Evolutionary conservation across 2,797 vertebrate genomes (phyloP), one percentile per base, ranked within the genome.

Genomic region (Crenuchus spilurus): DNA sequence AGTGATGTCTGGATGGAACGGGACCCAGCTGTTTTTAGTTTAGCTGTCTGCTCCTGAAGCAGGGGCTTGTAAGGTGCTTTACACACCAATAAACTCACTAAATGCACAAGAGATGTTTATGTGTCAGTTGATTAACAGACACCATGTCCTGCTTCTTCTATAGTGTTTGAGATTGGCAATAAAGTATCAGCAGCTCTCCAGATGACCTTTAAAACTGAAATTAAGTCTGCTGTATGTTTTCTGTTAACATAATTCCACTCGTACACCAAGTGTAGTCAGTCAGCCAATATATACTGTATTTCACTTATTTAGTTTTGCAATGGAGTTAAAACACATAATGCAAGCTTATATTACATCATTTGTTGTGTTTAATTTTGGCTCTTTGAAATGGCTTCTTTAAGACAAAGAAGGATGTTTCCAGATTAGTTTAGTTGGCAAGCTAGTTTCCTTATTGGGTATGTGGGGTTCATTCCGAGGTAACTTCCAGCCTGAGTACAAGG

Each of bases 61-160:
- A 31, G 20, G 49, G 2, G 37, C 44, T 44, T 6, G 11, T 58
- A 60, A 52, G 20, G 55, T 33, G 33, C 31, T 70, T 82, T 67
- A 72, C 49, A 68, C 20, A 3, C 8, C 41, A 31, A 49, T 67
- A 74, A 67, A 76, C 18, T 37, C 16, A 67, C 26, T 42, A 9
- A 7, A 42, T 31, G 3, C 4, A 1, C 39, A 9, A 33, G 18
- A 8, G 22, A 55, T 55, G 33, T 24, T 51, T 49, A 63, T 51
- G 44, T 70, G 57, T 14, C 24, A 24, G 46, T 28, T 49, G 20
- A 37, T 66, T 42, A 72, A 64, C 10, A 28, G 16, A 52, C n/a
- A 48, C 26, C n/a, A 31, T 10, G 22, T 22, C 51, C n/a, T 22
- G n/a, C 14, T n/a, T 39, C 20, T 42, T 11, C 11, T 26, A 52